These are phyloP conservation scores for Pasiphila rectangulata DNA, from an alignment of 2,888 invertebrate species.

Conservation along the genomic window DNA sequence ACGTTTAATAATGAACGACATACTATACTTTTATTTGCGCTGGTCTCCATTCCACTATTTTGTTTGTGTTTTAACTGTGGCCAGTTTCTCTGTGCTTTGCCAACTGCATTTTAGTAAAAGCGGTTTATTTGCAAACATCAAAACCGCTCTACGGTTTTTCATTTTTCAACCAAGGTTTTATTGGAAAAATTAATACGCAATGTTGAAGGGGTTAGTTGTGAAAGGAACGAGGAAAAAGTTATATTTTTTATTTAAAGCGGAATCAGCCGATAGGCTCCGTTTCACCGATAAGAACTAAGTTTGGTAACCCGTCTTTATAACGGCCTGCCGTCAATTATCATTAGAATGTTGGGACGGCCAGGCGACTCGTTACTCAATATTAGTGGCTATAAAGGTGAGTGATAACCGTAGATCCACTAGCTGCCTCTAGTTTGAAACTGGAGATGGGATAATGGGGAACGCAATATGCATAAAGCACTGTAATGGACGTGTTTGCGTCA, in stretches of 20 bases:
- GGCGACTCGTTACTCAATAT: conserved; percentile 68
- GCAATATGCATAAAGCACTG: conserved; percentile 40
- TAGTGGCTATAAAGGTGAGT: conserved; percentile 76
- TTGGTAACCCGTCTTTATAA: conserved; percentile 70
- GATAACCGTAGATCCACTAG: conserved; percentile 60
- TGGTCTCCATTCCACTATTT: conserved; percentile 41
- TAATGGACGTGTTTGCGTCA: conserved; percentile 34
- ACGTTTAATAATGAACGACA: conserved; percentile 23
- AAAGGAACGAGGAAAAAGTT: conserved; percentile 47
- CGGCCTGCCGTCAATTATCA: conserved; percentile 71
- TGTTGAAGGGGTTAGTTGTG: conserved; percentile 33
- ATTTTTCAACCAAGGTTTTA: conserved; percentile 28
- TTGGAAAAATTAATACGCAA: conserved; percentile 25
- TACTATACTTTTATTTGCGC: conserved; percentile 42
- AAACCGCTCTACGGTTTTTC: conserved; percentile 28
- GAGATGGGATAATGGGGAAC: conserved; percentile 47
- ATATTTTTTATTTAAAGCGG: conserved; percentile 42
- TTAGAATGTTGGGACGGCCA: conserved; percentile 60
- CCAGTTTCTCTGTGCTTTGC: conserved; percentile 25
- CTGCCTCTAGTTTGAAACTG: conserved; percentile 49
- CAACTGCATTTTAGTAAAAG: conserved; percentile 33
- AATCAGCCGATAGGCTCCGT: conserved; percentile 39
- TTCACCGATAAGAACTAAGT: conserved; percentile 58
- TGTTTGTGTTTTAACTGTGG: conserved; percentile 28
- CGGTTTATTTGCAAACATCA: conserved; percentile 30